phyloP scores from a whole-genome alignment of 2,797 vertebrate species.

The Enteromius afrohamiltoni region DNA sequence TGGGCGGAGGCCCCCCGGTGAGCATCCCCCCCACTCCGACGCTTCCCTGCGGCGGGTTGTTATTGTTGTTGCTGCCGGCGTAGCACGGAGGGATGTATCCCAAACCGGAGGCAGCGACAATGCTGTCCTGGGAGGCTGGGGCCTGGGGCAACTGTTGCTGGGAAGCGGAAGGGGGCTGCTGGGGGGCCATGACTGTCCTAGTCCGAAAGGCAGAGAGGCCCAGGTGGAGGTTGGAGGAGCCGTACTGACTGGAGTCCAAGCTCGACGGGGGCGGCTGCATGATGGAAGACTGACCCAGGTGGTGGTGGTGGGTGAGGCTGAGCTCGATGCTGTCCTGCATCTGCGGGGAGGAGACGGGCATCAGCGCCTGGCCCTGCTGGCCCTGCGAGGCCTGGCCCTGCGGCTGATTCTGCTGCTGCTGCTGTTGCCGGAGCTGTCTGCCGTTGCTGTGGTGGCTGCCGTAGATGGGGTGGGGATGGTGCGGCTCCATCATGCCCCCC shows the following conservation, averaged over 20 bases:
- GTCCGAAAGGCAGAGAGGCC: constrained; percentile 95
- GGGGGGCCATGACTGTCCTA: constrained; percentile 85
- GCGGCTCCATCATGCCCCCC: constrained; percentile 72
- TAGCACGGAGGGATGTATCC: constrained; percentile 81
- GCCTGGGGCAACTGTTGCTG: constrained; percentile 72
- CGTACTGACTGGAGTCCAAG: constrained; percentile 87
- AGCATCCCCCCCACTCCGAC: constrained; percentile 62
- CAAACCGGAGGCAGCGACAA: constrained; percentile 68
- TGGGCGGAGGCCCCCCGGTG: constrained; percentile 71
- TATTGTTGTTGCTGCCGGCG: constrained; percentile 87
- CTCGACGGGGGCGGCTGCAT: constrained; percentile 69
- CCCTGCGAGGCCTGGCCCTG: constrained; percentile 65
- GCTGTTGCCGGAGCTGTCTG: constrained; percentile 78
- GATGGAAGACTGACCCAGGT: constrained; percentile 85
- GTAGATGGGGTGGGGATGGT: constrained; percentile 85
- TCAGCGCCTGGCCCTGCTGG: constrained; percentile 72
- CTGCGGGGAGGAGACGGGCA: constrained; percentile 83
- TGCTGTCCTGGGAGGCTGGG: constrained; percentile 74
- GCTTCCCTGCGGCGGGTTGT: constrained; percentile 70
- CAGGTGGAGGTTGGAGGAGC: constrained; percentile 88
- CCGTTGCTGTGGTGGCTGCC: constrained; percentile 83
- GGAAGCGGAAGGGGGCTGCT: constrained; percentile 77
- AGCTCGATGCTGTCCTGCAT: constrained; percentile 90
- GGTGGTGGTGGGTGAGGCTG: constrained; percentile 84
- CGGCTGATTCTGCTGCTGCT: constrained; percentile 72